Evolutionary conservation across 2,888 invertebrate species (phyloP).

Genomic region (Sphinx pinastri): DNA sequence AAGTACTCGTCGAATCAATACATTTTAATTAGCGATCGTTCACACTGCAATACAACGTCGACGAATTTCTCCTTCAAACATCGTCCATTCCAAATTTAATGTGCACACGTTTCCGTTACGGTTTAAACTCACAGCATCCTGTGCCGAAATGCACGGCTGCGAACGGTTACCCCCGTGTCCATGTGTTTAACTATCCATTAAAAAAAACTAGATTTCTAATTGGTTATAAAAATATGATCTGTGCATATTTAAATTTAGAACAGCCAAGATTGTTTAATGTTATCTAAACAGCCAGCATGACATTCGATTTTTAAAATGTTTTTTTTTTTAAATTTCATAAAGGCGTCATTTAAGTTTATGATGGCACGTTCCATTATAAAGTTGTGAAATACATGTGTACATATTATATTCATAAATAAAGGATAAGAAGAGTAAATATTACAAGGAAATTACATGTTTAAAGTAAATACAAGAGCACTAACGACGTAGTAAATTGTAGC

Average conservation of each 20-base stretch:
- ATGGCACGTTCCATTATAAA: too few species aligned
- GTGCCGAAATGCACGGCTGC: conserved; percentile 28
- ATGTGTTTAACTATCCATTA: conserved; percentile 19
- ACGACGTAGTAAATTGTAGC: conserved; percentile 24
- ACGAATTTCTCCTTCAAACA: conserved; percentile 26
- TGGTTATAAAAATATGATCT: neutral
- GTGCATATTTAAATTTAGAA: conserved; percentile 12
- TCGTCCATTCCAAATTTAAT: conserved; percentile 27
- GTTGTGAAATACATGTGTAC: neutral
- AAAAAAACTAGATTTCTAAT: conserved; percentile 3
- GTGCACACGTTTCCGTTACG: conserved; percentile 32
- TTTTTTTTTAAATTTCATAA: neutral
- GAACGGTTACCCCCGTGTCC: conserved; percentile 14
- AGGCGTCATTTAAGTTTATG: neutral
- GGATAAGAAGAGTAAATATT: conserved; percentile 22
- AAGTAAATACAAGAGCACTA: conserved; percentile 18
- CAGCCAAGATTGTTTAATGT: neutral
- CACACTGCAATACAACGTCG: conserved; percentile 19
- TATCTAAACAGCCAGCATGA: neutral
- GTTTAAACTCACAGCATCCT: conserved; percentile 34
- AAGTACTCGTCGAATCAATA: neutral
- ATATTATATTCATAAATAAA: neutral
- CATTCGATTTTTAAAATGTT: neutral
- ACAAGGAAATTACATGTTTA: conserved; percentile 14
- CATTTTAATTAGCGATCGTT: conserved; percentile 3